Evolutionary conservation across 2,113 vertebrate species (phyloP).

Genomic region (Cyrtonyx montezumae): DNA sequence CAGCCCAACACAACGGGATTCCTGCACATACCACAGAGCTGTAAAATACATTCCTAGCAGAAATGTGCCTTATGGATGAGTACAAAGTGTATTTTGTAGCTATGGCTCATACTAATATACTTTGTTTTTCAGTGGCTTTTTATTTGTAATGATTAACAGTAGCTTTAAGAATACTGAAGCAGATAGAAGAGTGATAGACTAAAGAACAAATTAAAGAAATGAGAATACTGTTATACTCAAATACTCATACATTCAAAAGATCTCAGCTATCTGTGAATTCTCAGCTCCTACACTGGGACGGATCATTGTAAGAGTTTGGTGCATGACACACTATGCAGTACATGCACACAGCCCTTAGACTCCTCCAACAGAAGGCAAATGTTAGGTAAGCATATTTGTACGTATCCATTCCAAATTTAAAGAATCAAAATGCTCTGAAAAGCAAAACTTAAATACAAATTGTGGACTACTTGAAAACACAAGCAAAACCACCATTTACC

Average conservation of each 20-base stretch:
- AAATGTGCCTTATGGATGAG: neutral
- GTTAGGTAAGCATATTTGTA: neutral
- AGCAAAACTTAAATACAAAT: neutral
- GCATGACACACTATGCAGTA: neutral
- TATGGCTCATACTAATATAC: neutral
- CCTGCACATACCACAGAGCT: neutral
- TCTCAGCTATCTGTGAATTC: neutral
- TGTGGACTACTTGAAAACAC: neutral
- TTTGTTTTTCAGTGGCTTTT: neutral
- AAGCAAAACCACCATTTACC: neutral
- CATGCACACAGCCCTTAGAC: neutral
- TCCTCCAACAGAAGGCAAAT: neutral
- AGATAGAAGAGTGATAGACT: neutral
- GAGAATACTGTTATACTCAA: neutral
- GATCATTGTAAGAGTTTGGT: neutral
- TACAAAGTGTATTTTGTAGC: neutral
- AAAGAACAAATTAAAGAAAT: neutral
- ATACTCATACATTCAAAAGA: no score
- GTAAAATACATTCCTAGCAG: neutral
- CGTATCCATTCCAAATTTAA: neutral
- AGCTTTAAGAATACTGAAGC: neutral
- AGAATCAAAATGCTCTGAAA: neutral
- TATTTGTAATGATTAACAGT: neutral
- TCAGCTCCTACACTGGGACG: neutral
- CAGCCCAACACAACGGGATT: neutral